A percentile compares a stretch with the other conserved stretches of the same genome.
These are phyloP conservation scores for Ctenodactylus gundi DNA, from an alignment of 2,113 vertebrate species.

Conservation along the genomic window DNA sequence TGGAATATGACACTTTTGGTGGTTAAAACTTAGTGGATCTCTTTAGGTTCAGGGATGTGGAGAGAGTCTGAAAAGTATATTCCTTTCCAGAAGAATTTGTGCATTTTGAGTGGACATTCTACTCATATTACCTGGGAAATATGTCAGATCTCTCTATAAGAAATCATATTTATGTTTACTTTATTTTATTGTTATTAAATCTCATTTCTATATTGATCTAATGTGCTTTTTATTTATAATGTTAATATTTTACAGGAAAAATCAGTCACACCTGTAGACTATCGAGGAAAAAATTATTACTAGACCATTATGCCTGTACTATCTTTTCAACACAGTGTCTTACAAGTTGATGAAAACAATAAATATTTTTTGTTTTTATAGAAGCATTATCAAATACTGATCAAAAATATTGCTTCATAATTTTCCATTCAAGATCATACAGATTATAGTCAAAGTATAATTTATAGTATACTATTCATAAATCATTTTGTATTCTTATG, in stretches of 20 bases:
- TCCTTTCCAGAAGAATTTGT: no score
- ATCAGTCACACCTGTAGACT: not conserved
- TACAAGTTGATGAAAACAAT: not conserved
- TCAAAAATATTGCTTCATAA: slow-evolving; percentile 1
- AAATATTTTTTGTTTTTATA: not conserved
- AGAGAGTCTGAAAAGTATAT: not conserved
- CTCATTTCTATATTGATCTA: not conserved
- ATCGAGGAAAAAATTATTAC: not conserved
- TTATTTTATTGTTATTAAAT: not conserved
- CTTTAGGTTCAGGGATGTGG: not conserved
- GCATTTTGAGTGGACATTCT: no score
- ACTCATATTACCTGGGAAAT: not conserved
- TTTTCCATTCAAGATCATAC: slow-evolving; percentile 19
- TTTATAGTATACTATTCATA: not conserved
- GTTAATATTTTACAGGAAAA: not conserved
- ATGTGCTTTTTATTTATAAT: slow-evolving; percentile 14
- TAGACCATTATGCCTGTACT: not conserved
- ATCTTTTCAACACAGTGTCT: not conserved
- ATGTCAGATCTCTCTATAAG: not conserved
- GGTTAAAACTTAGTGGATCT: not conserved
- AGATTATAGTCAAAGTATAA: not conserved
- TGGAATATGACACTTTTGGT: not conserved
- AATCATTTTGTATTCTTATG: not conserved
- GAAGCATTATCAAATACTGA: not conserved
- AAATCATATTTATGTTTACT: not conserved